Base-by-base conservation (phyloP, 2,888 invertebrate species). In the Osmoderma eremita region DNA sequence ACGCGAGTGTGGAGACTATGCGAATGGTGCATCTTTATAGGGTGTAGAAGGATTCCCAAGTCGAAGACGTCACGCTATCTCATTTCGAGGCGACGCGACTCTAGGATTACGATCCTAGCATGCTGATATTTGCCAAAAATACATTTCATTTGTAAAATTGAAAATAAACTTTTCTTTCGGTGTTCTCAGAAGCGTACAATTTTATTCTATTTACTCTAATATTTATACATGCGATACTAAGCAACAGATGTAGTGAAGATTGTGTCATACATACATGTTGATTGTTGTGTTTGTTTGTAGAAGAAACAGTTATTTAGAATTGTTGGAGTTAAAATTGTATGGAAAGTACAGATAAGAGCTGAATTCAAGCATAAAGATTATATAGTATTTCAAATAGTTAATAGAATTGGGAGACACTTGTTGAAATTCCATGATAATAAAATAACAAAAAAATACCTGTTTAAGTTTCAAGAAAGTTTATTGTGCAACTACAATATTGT, bases 101-200 rank as follows among this genome's bases (percentile, higher is more conserved):
- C 69, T 66, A 45, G 71, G 70, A 70, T 67, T 69, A 69, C 65
- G 73, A 72, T 71, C 72, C 71, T 61, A 73, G 75, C 74, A 76
- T 53, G 70, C 42, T 70, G 67, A 70, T 65, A 30, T 30, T 66
- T 70, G 64, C 70, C 71, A 69, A 73, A 75, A 74, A 75, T 75
- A 76, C 75, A 74, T 77, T 76, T 75, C 75, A 76, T 77, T 76
- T 75, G 74, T 72, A 73, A 75, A 76, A 77, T 77, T 77, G 76
- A 77, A 77, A 75, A 74, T 75, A 77, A 77, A 77, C 76, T 77
- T 66, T 69, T 67, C 69, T 70, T 71, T 56, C 38, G 56, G 56
- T 20, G 48, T 61, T 45, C 24, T 45, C 24, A 45, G 45, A 15
- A 61, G 24, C 58, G 15, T 8, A 4, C 45, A 42, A 45, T 30